Percentiles rank a stretch among this genome's conserved stretches.
phyloP scores from a whole-genome alignment of 2,797 vertebrate genomes.

The Anomalospiza imberbis region DNA sequence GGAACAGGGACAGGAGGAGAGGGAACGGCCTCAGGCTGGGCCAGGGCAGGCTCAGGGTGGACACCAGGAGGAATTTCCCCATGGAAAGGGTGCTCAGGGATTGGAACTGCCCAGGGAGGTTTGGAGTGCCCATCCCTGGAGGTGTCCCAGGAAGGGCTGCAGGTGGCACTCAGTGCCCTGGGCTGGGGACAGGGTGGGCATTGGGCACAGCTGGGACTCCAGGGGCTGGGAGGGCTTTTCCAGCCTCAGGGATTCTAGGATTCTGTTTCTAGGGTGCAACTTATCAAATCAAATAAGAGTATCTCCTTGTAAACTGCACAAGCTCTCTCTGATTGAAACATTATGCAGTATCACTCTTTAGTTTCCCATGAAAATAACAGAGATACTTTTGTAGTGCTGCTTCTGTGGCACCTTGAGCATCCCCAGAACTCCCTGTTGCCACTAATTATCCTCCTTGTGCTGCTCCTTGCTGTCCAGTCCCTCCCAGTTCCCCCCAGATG shows the following conservation, averaged over 20 bases:
- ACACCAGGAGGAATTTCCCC: rapidly evolving
- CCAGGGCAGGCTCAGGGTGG: background rate
- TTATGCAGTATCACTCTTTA: background rate
- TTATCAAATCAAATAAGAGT: background rate
- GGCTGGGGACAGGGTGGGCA: background rate
- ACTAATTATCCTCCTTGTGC: background rate
- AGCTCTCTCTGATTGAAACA: background rate
- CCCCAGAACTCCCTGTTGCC: background rate
- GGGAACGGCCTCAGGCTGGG: background rate
- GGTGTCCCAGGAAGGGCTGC: background rate
- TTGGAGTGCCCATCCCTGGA: background rate
- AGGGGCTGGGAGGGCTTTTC: background rate
- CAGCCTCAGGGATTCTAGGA: rapidly evolving
- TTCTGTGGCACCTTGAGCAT: background rate
- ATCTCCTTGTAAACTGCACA: background rate
- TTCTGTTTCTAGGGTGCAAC: background rate
- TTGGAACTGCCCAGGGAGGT: background rate
- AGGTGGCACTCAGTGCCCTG: background rate
- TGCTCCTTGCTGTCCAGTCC: background rate
- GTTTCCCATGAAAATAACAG: background rate
- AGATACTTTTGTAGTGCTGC: background rate
- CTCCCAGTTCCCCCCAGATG: background rate
- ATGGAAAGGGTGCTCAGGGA: background rate
- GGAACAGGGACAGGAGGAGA: background rate
- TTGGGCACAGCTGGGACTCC: rapidly evolving